These are phyloP conservation scores for Chromoteleia sp. DNA, from an alignment of 2,888 invertebrate species.

Conservation along the genomic window DNA sequence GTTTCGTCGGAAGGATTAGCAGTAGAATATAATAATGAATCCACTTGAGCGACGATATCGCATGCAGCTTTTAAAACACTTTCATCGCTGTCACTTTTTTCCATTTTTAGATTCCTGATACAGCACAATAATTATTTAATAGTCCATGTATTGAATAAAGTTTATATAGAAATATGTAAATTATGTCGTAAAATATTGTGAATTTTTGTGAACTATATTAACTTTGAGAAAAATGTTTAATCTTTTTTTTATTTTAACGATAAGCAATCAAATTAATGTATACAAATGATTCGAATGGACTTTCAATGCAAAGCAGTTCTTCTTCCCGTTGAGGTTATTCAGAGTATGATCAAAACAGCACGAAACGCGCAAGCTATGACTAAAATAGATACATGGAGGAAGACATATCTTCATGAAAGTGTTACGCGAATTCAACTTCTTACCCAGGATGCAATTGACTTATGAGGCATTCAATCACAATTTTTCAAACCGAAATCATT, in stretches of 20 bases:
- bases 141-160: neutral
- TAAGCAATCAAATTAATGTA: constrained; percentile 7
- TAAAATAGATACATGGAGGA: constrained; percentile 81
- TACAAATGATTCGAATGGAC: constrained; percentile 9
- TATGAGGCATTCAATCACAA: constrained; percentile 7
- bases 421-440: constrained; percentile 60
- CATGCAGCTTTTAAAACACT: constrained; percentile 77
- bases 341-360: constrained; percentile 76
- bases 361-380: constrained; percentile 80
- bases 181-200: neutral
- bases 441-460: constrained; percentile 19
- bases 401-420: constrained; percentile 74
- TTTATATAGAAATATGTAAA: constrained; percentile 1
- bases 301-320: constrained; percentile 41
- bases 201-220: no score
- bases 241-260: neutral
- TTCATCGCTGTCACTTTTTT: constrained; percentile 70
- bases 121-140: constrained; percentile 30
- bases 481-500: neutral
- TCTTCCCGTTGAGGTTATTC: constrained; percentile 75
- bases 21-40: constrained; percentile 86
- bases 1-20: constrained; percentile 89
- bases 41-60: constrained; percentile 83
- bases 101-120: constrained; percentile 78
- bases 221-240: no score